Evolutionary conservation across 1,140 invertebrate species (phyloP), one percentile per base, ranked within the genome.

Genomic region (Oncopodura yosiiana): DNA sequence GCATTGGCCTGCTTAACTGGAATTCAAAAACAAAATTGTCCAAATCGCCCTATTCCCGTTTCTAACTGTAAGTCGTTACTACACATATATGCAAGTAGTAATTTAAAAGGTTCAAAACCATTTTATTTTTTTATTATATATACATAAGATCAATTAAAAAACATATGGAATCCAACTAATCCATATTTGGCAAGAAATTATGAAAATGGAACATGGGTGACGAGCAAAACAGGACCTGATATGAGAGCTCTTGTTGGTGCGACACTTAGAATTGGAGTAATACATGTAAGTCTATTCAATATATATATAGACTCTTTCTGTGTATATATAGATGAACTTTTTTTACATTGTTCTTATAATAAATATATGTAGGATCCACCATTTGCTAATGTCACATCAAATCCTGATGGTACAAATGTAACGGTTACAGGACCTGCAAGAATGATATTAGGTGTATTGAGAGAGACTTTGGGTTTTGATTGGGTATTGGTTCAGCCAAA

Each of bases 121-220:
- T 6, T 32, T 42, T 21, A 23, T 11, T 2, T 16, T 32, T 36
- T 38, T 11, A 56, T 29, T 6, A 43, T 41, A n/a, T 43, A 18
- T 3, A 30, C 19, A 30, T 5, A 18, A 64, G 58, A 61, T 38
- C 62, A 58, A 58, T 38, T 60, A 37, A 59, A 64, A 29, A 42
- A 61, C 49, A 61, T 64, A 32, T 64, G 62, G 62, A 61, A 43
- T 30, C 62, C 62, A 1, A 64, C 62, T 1, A 64, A 64, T 53
- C 53, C 55, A 6, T 63, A 42, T 37, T 18, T 52, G 12, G 11
- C 62, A 21, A 38, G 14, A 44, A 27, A 55, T 9, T 58, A 36
- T 21, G 39, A 55, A 16, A 48, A 43, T 19, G 62, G 62, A 6
- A 55, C 44, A 12, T 64, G 54, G 53, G 44, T 46, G 3, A 51